phyloP scores from a whole-genome alignment of 2,797 vertebrate species.

The Coregonus ussuriensis region DNA sequence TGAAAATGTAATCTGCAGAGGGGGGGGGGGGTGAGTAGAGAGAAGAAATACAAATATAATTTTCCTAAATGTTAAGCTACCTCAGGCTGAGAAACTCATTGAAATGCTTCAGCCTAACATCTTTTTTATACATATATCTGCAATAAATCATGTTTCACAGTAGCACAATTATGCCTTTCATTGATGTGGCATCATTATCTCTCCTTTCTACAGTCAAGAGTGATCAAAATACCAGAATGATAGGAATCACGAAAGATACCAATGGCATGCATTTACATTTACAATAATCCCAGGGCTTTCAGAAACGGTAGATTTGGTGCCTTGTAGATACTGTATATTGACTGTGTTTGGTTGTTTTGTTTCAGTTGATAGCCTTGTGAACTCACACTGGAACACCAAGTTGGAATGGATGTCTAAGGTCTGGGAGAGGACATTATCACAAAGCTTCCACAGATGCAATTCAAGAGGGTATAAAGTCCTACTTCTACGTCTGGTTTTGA shows the following conservation, averaged over 20 bases:
- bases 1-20: too few relatives aligned
- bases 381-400: slow-evolving; percentile 48
- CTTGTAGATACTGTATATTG: not conserved
- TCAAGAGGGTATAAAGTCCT: slow-evolving; percentile 53
- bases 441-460: slow-evolving; percentile 49
- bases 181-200: not conserved
- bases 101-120: not conserved
- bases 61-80: too few relatives aligned
- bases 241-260: not conserved
- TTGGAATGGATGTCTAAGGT: slow-evolving; percentile 51
- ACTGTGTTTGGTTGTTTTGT: slow-evolving; percentile 7
- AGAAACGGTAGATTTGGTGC: not conserved
- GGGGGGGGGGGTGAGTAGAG: too few relatives aligned
- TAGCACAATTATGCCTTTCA: not conserved
- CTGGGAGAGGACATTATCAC: slow-evolving; percentile 49
- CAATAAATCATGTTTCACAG: not conserved
- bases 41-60: too few relatives aligned
- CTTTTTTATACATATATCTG: not conserved
- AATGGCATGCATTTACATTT: not conserved
- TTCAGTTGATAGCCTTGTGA: slow-evolving; percentile 71
- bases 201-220: not conserved
- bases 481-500: not conserved
- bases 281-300: not conserved
- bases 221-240: not conserved
- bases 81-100: too few relatives aligned